Evolutionary conservation across 2,797 vertebrate genomes (phyloP).

Genomic region (Cynopterus sphinx): DNA sequence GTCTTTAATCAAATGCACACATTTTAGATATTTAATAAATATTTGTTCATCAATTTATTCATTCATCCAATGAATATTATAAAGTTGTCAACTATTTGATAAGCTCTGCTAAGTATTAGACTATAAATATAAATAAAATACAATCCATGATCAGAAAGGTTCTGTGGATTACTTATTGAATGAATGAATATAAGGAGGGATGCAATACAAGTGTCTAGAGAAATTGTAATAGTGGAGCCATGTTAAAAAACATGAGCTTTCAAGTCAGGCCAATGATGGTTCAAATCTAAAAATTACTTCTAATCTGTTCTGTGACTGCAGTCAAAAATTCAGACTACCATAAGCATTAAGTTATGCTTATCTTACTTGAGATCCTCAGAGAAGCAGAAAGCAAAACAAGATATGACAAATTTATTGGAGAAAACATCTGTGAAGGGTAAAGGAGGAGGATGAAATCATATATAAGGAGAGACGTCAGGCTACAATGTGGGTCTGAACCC

Average conservation of each 20-base stretch:
- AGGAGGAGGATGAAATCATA: background rate
- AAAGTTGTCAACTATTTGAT: background rate
- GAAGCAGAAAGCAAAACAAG: background rate
- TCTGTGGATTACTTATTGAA: background rate
- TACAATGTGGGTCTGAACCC: background rate
- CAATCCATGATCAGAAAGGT: background rate
- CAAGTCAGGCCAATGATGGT: background rate
- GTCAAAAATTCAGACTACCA: background rate
- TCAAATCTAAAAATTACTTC: background rate
- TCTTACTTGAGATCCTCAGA: background rate
- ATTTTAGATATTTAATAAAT: background rate
- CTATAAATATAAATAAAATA: background rate
- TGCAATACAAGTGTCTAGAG: background rate
- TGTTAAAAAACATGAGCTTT: background rate
- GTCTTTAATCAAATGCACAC: background rate
- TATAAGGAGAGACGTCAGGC: background rate
- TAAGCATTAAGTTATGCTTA: background rate
- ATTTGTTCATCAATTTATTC: background rate
- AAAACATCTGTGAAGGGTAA: background rate
- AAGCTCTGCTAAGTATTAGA: background rate
- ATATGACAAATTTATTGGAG: background rate
- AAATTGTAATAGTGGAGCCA: background rate
- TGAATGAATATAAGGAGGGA: background rate
- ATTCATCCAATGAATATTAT: background rate
- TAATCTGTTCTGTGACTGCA: background rate